These are phyloP conservation scores for Xerus inauris DNA, from an alignment of 2,113 vertebrate genomes.

Conservation along the genomic window DNA sequence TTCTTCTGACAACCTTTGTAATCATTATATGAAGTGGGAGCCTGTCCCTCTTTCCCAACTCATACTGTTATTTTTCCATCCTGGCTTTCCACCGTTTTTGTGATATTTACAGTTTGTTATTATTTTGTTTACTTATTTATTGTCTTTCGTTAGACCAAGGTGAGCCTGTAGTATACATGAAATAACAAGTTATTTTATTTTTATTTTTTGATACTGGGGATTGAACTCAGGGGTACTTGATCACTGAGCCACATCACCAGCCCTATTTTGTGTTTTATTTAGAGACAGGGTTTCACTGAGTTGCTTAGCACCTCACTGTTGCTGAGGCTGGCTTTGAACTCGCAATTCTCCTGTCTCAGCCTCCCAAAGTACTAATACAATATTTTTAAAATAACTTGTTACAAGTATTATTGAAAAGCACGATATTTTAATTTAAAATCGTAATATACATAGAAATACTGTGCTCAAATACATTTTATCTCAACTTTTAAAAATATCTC, in stretches of 20 bases:
- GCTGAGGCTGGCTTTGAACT: too few species aligned
- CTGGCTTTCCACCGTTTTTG: background rate
- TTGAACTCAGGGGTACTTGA: too few species aligned
- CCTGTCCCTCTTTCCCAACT: background rate
- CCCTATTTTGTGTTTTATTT: too few species aligned
- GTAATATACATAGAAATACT: background rate
- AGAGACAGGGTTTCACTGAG: too few species aligned
- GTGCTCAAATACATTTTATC: background rate
- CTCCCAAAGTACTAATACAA: too few species aligned
- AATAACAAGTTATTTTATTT: constrained; percentile 36
- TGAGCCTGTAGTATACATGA: background rate
- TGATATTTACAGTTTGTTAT: background rate
- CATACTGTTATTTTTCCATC: background rate
- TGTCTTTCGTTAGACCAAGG: background rate
- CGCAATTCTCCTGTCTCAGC: too few species aligned
- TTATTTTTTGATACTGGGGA: too few species aligned
- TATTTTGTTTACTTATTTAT: constrained; percentile 24
- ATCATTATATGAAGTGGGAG: background rate
- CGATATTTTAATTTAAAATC: constrained; percentile 10
- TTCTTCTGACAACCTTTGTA: background rate
- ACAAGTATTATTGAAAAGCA: constrained; percentile 36
- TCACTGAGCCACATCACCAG: too few species aligned
- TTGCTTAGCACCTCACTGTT: too few species aligned
- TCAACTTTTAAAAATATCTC: background rate
- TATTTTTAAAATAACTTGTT: too few species aligned